Base-by-base conservation (phyloP, 2,797 vertebrate genomes). In the Columba guinea region DNA sequence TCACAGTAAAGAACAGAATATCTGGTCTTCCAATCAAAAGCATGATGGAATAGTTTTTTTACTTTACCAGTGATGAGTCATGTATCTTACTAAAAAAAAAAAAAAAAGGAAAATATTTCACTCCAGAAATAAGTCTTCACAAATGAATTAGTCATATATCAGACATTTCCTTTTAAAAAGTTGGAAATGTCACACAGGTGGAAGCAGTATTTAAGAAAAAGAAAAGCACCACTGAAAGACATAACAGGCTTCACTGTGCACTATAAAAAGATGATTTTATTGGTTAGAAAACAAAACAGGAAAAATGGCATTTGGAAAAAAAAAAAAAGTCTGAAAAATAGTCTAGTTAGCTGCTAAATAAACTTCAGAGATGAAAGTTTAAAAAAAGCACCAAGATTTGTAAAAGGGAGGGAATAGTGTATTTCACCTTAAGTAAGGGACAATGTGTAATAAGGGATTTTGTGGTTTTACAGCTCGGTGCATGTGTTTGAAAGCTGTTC, bases 381-480 rank as follows among this genome's bases (percentile, higher is more conserved):
- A 84, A 96, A 97, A 97, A 97, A 96, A 23, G 8, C 62, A 77
- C 37, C 63, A 84, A 95, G 95, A 97, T 97, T 97, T 97, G 95
- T 97, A 96, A 97, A 91, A 87, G 91, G 94, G 75, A 95, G 96
- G 96, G 96, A 94, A 98, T 98, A 98, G 98, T 98, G 98, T 98
- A 98, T 98, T 99, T 99, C 98, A 98, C 97, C 98, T 98, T 98
- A 98, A 99, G 97, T 98, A 98, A 98, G 98, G 98, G 98, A 99
- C 99, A 99, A 98, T 99, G 98, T 98, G 98, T 98, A 99, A 98
- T 98, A 98, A 98, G 98, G 98, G 98, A 98, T 98, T 98, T 98
- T 98, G 98, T 98, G 98, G 99, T 99, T 99, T 99, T 99, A 99
- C 98, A 99, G 98, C 98, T 99, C 98, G 98, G 98, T 98, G 98